Conservation (phyloP, 2,113 vertebrate species). For the Genyomyrus donnyi region DNA sequence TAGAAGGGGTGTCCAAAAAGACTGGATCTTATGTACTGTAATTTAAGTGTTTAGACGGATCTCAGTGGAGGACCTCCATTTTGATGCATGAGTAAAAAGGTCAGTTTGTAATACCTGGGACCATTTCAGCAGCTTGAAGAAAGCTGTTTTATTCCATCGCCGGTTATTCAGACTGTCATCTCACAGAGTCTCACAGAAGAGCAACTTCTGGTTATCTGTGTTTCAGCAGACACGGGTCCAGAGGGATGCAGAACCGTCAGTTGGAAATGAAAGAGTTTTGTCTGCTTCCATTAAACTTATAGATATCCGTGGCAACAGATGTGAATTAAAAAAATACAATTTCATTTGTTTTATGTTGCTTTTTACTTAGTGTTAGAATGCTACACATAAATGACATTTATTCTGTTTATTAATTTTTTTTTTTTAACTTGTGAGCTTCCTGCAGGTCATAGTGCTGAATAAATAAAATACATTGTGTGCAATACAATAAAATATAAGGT, state of each 20-base stretch:
- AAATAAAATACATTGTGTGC: background rate
- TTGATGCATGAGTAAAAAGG: background rate
- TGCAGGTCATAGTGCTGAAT: background rate
- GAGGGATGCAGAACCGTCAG: background rate
- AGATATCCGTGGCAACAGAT: background rate
- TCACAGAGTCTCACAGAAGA: background rate
- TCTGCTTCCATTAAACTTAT: background rate
- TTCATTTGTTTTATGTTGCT: background rate
- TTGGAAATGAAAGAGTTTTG: background rate
- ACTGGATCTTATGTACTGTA: background rate
- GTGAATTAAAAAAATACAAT: background rate
- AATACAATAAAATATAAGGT: background rate
- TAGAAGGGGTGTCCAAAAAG: background rate
- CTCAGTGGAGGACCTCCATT: background rate
- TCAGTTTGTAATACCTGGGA: background rate
- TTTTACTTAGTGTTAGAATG: background rate
- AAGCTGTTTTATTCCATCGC: background rate
- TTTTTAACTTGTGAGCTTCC: background rate
- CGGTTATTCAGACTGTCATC: background rate
- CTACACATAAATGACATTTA: background rate
- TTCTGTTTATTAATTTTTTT: background rate
- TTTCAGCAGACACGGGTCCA: background rate
- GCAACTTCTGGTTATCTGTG: background rate
- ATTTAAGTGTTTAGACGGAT: background rate
- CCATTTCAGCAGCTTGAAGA: background rate